phyloP scores from a whole-genome alignment of 2,797 vertebrate species.

The Propithecus deckenii region DNA sequence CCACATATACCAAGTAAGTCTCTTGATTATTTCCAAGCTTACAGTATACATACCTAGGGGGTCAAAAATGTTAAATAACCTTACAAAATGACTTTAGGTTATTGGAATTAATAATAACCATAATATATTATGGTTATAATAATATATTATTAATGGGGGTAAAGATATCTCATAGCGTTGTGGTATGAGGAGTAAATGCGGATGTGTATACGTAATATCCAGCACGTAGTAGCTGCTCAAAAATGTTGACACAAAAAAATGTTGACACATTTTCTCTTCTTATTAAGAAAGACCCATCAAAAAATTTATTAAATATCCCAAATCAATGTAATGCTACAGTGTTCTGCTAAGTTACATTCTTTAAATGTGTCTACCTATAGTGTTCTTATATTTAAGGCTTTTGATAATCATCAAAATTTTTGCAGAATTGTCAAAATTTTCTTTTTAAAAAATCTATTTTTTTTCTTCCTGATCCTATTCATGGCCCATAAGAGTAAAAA shows the following conservation, averaged over 20 bases:
- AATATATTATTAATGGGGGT: background rate
- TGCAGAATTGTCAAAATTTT: background rate
- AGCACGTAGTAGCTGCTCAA: background rate
- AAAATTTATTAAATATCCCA: background rate
- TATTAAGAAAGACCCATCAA: background rate
- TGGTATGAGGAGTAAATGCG: background rate
- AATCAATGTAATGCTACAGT: background rate
- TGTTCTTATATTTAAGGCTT: background rate
- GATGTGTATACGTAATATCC: background rate
- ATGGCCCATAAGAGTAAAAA: background rate
- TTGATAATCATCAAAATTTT: background rate
- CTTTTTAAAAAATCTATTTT: background rate
- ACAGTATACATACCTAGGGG: background rate
- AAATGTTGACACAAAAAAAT: background rate
- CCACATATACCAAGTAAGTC: background rate
- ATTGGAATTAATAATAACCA: background rate
- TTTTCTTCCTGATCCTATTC: background rate
- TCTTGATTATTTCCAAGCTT: background rate
- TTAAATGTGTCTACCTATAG: background rate
- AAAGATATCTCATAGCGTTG: background rate
- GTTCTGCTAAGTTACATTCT: background rate
- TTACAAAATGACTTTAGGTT: background rate
- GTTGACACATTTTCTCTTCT: background rate
- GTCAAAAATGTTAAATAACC: background rate
- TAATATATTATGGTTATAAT: background rate